Conservation (phyloP, 2,113 vertebrate species). For the Rallus limicola region DNA sequence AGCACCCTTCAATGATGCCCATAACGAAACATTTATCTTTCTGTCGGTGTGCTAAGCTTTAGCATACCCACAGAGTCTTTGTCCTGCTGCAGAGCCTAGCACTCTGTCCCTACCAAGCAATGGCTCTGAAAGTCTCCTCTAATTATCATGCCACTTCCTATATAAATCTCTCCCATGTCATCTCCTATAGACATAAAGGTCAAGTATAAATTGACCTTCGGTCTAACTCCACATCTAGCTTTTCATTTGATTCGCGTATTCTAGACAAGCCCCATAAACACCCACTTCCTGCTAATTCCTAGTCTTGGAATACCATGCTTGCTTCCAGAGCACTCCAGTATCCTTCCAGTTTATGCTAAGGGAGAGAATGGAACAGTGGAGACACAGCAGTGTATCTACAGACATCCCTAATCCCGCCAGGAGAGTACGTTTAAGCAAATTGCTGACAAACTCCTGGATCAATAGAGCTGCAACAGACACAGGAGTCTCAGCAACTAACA, state of each 20-base stretch:
- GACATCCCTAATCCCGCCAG: not conserved
- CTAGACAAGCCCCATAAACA: not conserved
- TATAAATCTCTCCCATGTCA: constrained; percentile 16
- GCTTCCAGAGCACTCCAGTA: not conserved
- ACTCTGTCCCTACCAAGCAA: not conserved
- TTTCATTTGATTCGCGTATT: not conserved
- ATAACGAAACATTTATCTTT: not conserved
- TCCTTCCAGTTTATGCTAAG: not conserved
- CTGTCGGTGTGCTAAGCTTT: not conserved
- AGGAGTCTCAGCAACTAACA: not conserved
- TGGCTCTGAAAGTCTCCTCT: not conserved
- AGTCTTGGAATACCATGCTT: not conserved
- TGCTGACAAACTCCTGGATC: constrained; percentile 11
- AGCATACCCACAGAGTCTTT: not conserved
- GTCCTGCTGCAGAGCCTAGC: not conserved
- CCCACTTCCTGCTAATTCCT: not conserved
- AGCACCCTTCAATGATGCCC: not conserved
- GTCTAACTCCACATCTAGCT: not conserved
- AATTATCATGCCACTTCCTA: not conserved
- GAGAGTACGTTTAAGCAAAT: not conserved
- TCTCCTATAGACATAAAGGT: constrained; percentile 12
- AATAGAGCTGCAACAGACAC: not conserved
- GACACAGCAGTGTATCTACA: not conserved
- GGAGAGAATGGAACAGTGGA: not conserved
- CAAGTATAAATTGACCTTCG: not conserved